Evolutionary conservation across 2,797 vertebrate genomes (phyloP), one percentile per base, ranked within the genome.

Genomic region (Eospalax fontanierii): DNA sequence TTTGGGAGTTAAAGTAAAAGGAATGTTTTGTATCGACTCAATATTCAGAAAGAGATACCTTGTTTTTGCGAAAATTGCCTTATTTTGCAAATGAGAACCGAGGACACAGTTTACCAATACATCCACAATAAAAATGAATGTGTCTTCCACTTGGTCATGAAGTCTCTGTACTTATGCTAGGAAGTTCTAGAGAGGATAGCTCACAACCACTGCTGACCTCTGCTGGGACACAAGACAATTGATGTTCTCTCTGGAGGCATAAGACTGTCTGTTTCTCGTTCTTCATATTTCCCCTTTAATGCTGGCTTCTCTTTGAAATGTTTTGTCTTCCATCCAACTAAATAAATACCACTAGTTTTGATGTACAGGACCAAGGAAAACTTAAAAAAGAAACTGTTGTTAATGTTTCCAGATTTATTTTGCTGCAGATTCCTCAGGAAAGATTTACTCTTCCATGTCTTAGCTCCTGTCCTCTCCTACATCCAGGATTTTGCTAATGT

Each of bases 351-450:
- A 87, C 46, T 59, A 73, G 66, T 92, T 92, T 75, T 83, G 35
- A 90, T 71, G 75, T 61, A 71, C n/a, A 79, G 19, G 30, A 30
- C 68, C 66, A 79, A 92, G 86, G 54, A 82, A 95, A 97, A 90
- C 12, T 24, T 79, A 66, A 94, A 61, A 63, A 81, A 71, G 33
- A 91, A 83, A 87, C 43, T 46, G 40, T 54, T 38, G 19, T 73
- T 68, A 81, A 35, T 80, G 30, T 93, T 89, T 95, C 40, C 28
- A 68, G 40, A 43, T 94, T 85, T 78, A 74, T 76, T 95, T 95
- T 30, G 22, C 76, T 92, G 15, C 21, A 33, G 46, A 80, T 86
- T 78, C 61, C 24, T 81, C 38, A 21, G 30, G 16, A 59, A 22
- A 66, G 30, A 93, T 65, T 92, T 94, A 3, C 54, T 88, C 4